These are phyloP conservation scores for Pempheris klunzingeri DNA, from an alignment of 2,797 vertebrate genomes.

Conservation along the genomic window DNA sequence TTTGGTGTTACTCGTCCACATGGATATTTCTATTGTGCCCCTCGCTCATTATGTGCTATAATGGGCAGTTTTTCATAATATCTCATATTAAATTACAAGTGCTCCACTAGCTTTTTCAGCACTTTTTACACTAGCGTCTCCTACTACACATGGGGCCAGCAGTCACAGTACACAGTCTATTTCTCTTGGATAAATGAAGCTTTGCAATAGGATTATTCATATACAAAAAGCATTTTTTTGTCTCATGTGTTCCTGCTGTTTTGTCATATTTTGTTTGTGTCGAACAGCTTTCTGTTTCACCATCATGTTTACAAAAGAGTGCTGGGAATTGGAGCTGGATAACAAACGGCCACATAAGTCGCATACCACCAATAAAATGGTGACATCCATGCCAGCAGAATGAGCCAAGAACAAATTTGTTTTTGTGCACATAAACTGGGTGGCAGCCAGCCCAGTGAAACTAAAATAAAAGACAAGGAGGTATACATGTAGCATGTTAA, in stretches of 20 bases:
- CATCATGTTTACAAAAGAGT: slow-evolving; percentile 2
- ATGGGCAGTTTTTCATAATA: not conserved
- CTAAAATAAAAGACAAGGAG: slow-evolving; percentile 1
- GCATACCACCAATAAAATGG: slow-evolving; percentile 4
- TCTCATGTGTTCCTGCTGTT: not conserved
- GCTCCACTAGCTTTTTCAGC: too few species aligned
- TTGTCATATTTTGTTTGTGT: slow-evolving; percentile 1
- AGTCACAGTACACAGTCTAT: not conserved
- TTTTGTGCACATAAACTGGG: slow-evolving; percentile 13
- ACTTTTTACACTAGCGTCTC: not conserved
- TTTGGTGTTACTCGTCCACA: not conserved
- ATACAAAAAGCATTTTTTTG: not conserved
- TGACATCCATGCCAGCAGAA: slow-evolving; percentile 10
- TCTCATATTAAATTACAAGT: too few species aligned
- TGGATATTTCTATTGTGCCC: too few species aligned
- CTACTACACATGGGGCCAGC: not conserved
- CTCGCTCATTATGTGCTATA: not conserved
- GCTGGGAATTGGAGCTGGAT: slow-evolving; percentile 17
- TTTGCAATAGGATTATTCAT: not conserved
- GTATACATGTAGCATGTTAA: not conserved
- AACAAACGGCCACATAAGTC: slow-evolving; percentile 7
- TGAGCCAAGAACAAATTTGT: slow-evolving; percentile 18
- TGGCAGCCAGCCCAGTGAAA: slow-evolving; percentile 12
- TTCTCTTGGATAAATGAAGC: slow-evolving; percentile 4
- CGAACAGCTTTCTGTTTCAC: slow-evolving; percentile 5